Conservation (phyloP, 2,888 invertebrate species). For the Leptothorax acervorum region DNA sequence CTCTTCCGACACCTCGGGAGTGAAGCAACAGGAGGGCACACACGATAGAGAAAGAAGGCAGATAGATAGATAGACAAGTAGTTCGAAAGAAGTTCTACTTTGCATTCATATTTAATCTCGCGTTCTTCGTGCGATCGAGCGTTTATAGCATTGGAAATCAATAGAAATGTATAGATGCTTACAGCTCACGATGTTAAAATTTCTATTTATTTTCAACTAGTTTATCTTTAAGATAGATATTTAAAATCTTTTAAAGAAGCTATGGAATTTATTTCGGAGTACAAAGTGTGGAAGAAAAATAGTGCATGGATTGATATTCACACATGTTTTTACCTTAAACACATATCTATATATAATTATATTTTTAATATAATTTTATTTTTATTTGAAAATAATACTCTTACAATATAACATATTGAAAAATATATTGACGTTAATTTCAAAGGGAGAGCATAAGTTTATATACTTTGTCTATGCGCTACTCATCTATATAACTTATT, state of each 20-base stretch:
- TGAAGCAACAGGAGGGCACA: slow-evolving; percentile 73
- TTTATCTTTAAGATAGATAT: background rate
- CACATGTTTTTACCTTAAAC: background rate
- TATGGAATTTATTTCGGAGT: background rate
- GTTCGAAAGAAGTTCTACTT: slow-evolving; percentile 49
- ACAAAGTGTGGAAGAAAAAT: background rate
- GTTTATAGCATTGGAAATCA: background rate
- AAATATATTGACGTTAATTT: background rate
- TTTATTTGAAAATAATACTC: background rate
- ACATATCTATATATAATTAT: background rate
- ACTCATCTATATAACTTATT: background rate
- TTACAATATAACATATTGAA: background rate
- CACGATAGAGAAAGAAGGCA: slow-evolving; percentile 74
- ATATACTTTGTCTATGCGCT: background rate
- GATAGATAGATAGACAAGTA: slow-evolving; percentile 64
- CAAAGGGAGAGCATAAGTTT: background rate
- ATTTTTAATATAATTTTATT: background rate
- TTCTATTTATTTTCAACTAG: background rate
- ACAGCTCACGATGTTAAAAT: background rate
- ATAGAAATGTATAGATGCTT: background rate
- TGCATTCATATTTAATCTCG: slow-evolving; percentile 18
- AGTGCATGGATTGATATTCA: background rate
- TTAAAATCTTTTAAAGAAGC: background rate
- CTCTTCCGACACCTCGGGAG: slow-evolving; percentile 86
- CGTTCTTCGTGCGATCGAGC: background rate